Evolutionary conservation across 2,888 invertebrate species (phyloP).

Genomic region (Luperina testacea): DNA sequence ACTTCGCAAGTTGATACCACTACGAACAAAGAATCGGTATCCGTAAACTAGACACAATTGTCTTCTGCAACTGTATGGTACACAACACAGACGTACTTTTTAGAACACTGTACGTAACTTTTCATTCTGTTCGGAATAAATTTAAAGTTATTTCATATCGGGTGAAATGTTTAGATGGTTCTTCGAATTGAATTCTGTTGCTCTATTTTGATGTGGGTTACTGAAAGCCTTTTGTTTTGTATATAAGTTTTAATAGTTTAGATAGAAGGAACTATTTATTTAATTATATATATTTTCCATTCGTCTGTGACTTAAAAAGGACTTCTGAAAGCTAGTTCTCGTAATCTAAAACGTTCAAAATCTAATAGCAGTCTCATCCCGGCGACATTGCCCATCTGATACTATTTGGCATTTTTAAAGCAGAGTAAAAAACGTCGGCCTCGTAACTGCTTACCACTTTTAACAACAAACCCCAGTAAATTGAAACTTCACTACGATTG

Average conservation of each 20-base stretch:
- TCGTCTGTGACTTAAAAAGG: neutral
- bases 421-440: neutral
- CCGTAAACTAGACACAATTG: constrained; percentile 15
- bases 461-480: neutral
- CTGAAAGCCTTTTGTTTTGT: neutral
- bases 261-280: neutral
- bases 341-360: too few relatives aligned
- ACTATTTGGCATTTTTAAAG: neutral
- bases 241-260: neutral
- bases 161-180: constrained; percentile 12
- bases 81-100: constrained; percentile 7
- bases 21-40: constrained; percentile 22
- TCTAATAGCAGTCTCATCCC: neutral
- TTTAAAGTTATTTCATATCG: constrained; percentile 17
- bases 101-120: constrained; percentile 2
- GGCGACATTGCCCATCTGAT: neutral
- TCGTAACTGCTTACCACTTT: neutral
- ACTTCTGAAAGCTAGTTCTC: too few relatives aligned
- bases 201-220: constrained; percentile 9
- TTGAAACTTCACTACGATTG: neutral
- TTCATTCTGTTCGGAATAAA: constrained; percentile 11
- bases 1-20: constrained; percentile 40
- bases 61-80: constrained; percentile 10
- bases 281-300: neutral
- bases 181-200: constrained; percentile 18